Evolutionary conservation across 2,888 invertebrate species (phyloP), one percentile per base, ranked within the genome.

Genomic region (Torymus tubicola): DNA sequence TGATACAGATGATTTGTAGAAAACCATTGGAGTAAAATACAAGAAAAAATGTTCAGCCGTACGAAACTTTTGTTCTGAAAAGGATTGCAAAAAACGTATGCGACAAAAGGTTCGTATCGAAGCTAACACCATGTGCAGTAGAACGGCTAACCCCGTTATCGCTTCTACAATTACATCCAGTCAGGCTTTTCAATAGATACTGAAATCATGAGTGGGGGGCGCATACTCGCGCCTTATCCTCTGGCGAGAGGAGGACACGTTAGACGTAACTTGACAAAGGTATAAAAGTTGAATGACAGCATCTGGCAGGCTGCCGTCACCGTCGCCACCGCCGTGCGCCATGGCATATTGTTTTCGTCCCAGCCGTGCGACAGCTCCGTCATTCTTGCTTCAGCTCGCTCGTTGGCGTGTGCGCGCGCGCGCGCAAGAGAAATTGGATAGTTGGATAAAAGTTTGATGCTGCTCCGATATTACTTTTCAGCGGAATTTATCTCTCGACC

Each of bases 401-500:
- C 42, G 42, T 42, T 42, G 42, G 42, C 42, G 42, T 42, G 21
- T 21, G 2, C 21, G 21, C 21, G n/a, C 58, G 18, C 31, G 14
- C 16, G 3, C 31, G 31, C 52, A 12, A 24, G 31, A 69, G 74
- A 81, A 78, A 81, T 81, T 78, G 81, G 81, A 78, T 78, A 74
- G 73, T 78, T 81, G 69, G 58, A 16, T 55, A 65, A 70, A 82
- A 83, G 65, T 83, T 83, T 81, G 81, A 81, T 79, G 82, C 76
- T 67, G 31, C 73, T 65, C 82, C 76, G 81, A 82, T 83, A 83
- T 83, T 83, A 83, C 83, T 81, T 83, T 79, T 65, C 83, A 71
- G 65, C 61, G 79, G 81, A 83, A 83, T 83, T 83, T 81, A 79
- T 80, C 73, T 83, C 65, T 58, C 8, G 50, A 57, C 68, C 61